phyloP scores from a whole-genome alignment of 53 echinoderm and acorn worm genomes.

The Echinarachnius parma region DNA sequence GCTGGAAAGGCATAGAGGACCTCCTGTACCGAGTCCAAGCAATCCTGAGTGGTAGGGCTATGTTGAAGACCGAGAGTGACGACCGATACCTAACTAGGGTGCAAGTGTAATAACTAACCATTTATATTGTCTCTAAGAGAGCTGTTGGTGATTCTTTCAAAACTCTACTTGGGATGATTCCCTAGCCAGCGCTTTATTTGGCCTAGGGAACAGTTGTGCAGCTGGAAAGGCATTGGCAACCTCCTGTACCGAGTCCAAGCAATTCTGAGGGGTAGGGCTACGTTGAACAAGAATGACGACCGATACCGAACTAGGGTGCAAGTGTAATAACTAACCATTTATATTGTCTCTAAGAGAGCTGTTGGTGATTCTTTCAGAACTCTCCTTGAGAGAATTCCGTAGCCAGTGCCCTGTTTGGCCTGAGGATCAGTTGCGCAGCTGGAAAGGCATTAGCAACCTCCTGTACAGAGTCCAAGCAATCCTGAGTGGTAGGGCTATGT shows the following conservation, averaged over 20 bases:
- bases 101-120: too few species aligned
- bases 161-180: slow-evolving; percentile 48
- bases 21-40: slow-evolving; percentile 62
- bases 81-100: too few species aligned
- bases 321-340: too few species aligned
- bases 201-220: slow-evolving; percentile 65
- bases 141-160: too few species aligned
- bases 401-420: slow-evolving; percentile 74
- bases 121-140: too few species aligned
- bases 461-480: slow-evolving; percentile 61
- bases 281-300: too few species aligned
- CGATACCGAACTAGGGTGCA: too few species aligned
- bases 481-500: slow-evolving; percentile 24
- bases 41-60: slow-evolving; percentile 37
- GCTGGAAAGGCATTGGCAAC: slow-evolving; percentile 33
- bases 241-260: slow-evolving; percentile 62
- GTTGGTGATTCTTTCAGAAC: too few species aligned
- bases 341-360: too few species aligned
- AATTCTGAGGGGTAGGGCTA: too few species aligned
- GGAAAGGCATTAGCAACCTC: slow-evolving; percentile 45
- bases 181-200: slow-evolving; percentile 71
- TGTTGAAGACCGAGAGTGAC: slow-evolving; percentile 23
- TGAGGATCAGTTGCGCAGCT: slow-evolving; percentile 61
- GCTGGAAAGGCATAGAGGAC: slow-evolving; percentile 31
- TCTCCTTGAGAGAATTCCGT: slow-evolving; percentile 51